Conservation (phyloP, 2,888 invertebrate genomes). For the Melipona beecheii region DNA sequence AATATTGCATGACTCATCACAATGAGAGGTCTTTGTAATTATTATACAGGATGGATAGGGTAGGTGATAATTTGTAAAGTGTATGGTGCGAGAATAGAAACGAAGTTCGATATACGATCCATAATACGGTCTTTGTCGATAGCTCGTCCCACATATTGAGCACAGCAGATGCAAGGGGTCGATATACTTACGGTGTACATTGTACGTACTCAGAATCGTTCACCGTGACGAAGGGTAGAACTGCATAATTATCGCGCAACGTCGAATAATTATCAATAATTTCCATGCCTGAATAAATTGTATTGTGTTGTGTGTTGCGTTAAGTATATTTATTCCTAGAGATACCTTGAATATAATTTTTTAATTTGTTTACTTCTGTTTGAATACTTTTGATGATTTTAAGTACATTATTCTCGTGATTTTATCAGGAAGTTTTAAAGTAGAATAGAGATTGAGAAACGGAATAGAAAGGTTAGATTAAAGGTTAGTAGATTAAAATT, state of each 20-base stretch:
- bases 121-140: constrained; percentile 39
- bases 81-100: constrained; percentile 24
- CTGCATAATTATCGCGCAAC: not conserved
- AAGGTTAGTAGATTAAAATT: too few species aligned
- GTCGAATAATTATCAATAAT: constrained; percentile 29
- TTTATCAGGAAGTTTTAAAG: not conserved
- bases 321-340: not conserved
- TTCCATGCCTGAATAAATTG: constrained; percentile 3
- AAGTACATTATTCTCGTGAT: too few species aligned
- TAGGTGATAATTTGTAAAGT: constrained; percentile 8
- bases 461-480: not conserved
- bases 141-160: constrained; percentile 49
- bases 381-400: not conserved
- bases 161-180: constrained; percentile 37
- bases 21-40: not conserved
- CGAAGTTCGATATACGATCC: constrained; percentile 34
- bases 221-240: constrained; percentile 19
- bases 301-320: not conserved
- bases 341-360: not conserved
- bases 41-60: not conserved
- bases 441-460: too few species aligned
- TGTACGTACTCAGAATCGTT: constrained; percentile 29
- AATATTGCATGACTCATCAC: not conserved
- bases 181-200: constrained; percentile 34
- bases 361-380: not conserved